A percentile compares a stretch with the other conserved stretches of the same genome.
phyloP scores from a whole-genome alignment of 2,888 invertebrate genomes.

The Orthosia incerta region DNA sequence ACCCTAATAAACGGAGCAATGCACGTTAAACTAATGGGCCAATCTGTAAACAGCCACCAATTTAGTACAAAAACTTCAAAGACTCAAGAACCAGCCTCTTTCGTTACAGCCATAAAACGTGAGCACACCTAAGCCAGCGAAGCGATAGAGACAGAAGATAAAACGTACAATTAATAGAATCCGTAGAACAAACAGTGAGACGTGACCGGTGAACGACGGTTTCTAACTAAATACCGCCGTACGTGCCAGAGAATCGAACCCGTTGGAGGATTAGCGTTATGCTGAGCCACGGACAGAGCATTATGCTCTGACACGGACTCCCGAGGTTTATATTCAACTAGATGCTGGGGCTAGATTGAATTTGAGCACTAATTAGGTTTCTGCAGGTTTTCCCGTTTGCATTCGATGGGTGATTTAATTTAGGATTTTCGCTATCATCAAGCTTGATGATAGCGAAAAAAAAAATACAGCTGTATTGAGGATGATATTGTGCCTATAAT shows the following conservation, averaged over 20 bases:
- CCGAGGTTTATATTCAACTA: constrained; percentile 54
- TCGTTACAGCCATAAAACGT: constrained; percentile 57
- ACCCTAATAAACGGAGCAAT: no score
- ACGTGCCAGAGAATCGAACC: constrained; percentile 75
- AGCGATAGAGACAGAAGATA: constrained; percentile 56
- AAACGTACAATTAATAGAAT: constrained; percentile 67
- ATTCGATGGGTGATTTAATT: constrained; percentile 29
- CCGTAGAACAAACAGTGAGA: constrained; percentile 70
- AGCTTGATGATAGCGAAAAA: no score
- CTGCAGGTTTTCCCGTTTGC: constrained; percentile 13
- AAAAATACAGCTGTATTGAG: not conserved
- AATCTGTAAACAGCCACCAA: constrained; percentile 22
- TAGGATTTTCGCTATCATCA: not conserved
- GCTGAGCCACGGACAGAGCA: constrained; percentile 73
- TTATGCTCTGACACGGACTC: constrained; percentile 75
- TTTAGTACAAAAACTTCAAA: constrained; percentile 41
- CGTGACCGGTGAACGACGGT: constrained; percentile 68
- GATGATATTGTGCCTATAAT: not conserved
- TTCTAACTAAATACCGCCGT: constrained; percentile 68
- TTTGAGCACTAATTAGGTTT: constrained; percentile 50
- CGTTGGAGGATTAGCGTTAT: constrained; percentile 77
- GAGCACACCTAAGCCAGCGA: constrained; percentile 49
- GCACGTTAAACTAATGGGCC: constrained; percentile 13
- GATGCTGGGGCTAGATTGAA: constrained; percentile 55
- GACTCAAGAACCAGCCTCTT: constrained; percentile 28